Conservation (phyloP, 2,113 vertebrate species). For the Beaufortia kweichowensis region DNA sequence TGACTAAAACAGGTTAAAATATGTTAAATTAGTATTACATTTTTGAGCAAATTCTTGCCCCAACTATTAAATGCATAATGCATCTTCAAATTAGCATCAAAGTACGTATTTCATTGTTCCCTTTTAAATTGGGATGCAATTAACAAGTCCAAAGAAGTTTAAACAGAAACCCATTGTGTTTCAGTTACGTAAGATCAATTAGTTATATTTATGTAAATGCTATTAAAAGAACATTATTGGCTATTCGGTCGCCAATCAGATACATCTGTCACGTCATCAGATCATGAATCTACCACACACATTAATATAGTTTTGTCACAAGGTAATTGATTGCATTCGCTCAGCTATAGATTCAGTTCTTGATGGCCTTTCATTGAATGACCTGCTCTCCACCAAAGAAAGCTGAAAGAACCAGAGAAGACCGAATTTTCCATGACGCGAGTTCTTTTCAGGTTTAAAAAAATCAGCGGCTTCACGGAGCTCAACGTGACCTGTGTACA, state of each 20-base stretch:
- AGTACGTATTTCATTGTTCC: neutral
- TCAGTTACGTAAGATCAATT: neutral
- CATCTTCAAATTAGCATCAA: neutral
- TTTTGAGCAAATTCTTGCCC: too few relatives aligned
- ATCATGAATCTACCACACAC: too few relatives aligned
- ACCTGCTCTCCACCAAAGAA: conserved; percentile 48
- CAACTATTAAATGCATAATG: too few relatives aligned
- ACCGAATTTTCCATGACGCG: conserved; percentile 77
- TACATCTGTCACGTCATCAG: neutral
- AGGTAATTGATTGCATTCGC: conserved; percentile 2
- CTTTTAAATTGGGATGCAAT: neutral
- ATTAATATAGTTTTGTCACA: neutral
- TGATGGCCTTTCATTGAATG: conserved; percentile 24
- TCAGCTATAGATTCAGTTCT: conserved; percentile 8
- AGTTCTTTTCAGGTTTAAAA: conserved; percentile 71
- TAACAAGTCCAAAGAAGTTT: too few relatives aligned
- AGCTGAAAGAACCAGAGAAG: conserved; percentile 50
- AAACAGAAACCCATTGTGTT: too few relatives aligned
- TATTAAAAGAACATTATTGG: neutral
- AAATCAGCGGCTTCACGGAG: conserved; percentile 57
- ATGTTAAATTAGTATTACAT: neutral
- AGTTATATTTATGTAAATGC: neutral
- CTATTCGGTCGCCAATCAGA: neutral
- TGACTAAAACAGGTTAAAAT: too few relatives aligned
- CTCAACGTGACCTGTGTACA: conserved; percentile 74